Conservation (phyloP, 1,140 invertebrate genomes). For the Tetraneura akinire region DNA sequence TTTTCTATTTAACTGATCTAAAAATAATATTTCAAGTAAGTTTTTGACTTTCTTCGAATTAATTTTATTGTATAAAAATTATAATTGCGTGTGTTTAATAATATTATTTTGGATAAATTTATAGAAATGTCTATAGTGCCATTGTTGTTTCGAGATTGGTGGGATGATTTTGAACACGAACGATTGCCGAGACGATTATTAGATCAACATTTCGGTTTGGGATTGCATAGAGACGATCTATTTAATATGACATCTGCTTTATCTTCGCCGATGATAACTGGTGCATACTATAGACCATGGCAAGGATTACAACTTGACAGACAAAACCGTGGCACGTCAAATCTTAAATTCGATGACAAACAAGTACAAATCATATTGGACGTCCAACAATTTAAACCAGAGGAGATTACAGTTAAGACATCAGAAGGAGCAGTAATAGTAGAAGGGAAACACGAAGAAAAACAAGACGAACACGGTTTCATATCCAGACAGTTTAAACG, state of each 20-base stretch:
- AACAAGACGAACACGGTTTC: conserved; percentile 72
- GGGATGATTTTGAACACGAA: conserved; percentile 70
- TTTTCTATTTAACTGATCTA: too few species aligned
- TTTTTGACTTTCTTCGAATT: too few species aligned
- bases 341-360: conserved; percentile 72
- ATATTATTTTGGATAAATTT: too few species aligned
- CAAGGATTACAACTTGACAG: conserved; percentile 62
- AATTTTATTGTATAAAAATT: too few species aligned
- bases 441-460: conserved; percentile 76
- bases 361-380: conserved; percentile 77
- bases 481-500: conserved; percentile 74
- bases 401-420: conserved; percentile 81
- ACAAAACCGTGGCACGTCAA: conserved; percentile 70
- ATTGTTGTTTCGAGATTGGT: conserved; percentile 79
- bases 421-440: conserved; percentile 70
- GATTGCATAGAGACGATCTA: conserved; percentile 72
- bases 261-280: conserved; percentile 60
- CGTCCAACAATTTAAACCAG: conserved; percentile 81
- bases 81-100: too few species aligned
- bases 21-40: too few species aligned
- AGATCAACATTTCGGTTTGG: conserved; percentile 78
- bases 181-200: conserved; percentile 69
- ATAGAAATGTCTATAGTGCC: conserved; percentile 78
- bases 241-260: conserved; percentile 62
- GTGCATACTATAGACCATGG: conserved; percentile 62